Conservation (phyloP, 1,140 invertebrate genomes). For the Forficula auricularia region DNA sequence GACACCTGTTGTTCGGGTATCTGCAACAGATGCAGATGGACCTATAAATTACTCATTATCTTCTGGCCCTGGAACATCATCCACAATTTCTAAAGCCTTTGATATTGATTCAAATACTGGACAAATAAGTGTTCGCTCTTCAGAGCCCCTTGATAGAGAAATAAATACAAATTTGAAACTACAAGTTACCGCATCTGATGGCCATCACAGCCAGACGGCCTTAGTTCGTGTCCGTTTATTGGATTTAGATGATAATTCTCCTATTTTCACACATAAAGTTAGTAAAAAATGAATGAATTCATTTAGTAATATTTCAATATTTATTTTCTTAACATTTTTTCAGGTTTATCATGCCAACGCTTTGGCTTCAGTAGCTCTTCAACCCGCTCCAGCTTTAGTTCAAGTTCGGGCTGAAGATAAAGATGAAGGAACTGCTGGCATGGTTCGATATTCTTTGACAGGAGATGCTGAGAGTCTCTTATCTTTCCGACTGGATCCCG, state of each 20-base stretch:
- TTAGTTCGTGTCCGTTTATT: constrained; percentile 37
- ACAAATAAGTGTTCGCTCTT: constrained; percentile 54
- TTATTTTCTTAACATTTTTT: too few species aligned
- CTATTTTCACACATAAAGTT: constrained; percentile 44
- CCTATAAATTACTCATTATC: too few species aligned
- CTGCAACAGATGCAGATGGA: constrained; percentile 54
- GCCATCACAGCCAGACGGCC: constrained; percentile 12
- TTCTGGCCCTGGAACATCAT: too few species aligned
- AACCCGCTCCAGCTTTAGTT: constrained; percentile 56
- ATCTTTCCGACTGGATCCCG: constrained; percentile 47
- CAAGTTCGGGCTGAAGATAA: constrained; percentile 58
- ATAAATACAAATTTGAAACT: constrained; percentile 47
- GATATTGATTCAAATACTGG: constrained; percentile 50
- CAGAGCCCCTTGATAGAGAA: constrained; percentile 64
- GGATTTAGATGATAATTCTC: constrained; percentile 72
- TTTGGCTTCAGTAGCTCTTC: constrained; percentile 28
- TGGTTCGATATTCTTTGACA: constrained; percentile 40
- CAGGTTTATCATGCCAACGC: too few species aligned
- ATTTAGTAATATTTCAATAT: too few species aligned
- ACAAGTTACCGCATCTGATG: constrained; percentile 62
- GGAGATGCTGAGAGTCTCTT: too few species aligned
- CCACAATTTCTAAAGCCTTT: too few species aligned
- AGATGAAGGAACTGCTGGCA: constrained; percentile 58
- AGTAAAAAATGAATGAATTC: too few species aligned
- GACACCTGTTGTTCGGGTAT: constrained; percentile 47